phyloP scores from a whole-genome alignment of 2,113 vertebrate genomes.

The Gavia stellata region DNA sequence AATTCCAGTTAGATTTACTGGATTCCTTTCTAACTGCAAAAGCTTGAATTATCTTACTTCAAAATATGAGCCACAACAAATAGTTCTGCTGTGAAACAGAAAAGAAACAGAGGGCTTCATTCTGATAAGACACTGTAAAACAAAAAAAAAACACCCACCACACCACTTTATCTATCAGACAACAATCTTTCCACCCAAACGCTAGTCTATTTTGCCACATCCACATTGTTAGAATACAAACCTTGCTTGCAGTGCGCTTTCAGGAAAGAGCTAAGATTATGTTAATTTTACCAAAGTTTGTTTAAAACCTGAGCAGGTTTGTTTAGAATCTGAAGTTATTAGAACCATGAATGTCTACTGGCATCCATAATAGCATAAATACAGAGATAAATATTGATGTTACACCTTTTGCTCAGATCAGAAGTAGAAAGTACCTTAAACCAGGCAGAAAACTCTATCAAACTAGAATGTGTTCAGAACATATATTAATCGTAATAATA shows the following conservation, averaged over 20 bases:
- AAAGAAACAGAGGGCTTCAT: background rate
- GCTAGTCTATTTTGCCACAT: background rate
- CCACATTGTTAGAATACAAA: background rate
- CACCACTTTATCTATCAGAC: background rate
- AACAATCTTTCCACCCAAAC: background rate
- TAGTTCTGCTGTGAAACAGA: background rate
- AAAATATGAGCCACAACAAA: background rate
- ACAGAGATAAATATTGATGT: background rate
- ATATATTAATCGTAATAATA: background rate
- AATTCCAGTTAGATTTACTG: background rate
- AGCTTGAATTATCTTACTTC: background rate
- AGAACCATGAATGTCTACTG: background rate
- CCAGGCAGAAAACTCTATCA: background rate
- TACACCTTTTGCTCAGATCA: background rate
- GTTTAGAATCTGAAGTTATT: background rate
- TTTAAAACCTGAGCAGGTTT: background rate
- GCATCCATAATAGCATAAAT: background rate
- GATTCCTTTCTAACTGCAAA: background rate
- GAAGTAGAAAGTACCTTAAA: background rate
- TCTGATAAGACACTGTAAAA: background rate
- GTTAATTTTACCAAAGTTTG: background rate
- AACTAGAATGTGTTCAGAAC: background rate
- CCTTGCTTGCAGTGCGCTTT: background rate
- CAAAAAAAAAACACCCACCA: background rate
- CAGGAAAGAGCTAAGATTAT: background rate